A percentile compares a stretch with the other conserved stretches of the same genome.
phyloP scores from a whole-genome alignment of 2,797 vertebrate species.

The Siniperca obscura region DNA sequence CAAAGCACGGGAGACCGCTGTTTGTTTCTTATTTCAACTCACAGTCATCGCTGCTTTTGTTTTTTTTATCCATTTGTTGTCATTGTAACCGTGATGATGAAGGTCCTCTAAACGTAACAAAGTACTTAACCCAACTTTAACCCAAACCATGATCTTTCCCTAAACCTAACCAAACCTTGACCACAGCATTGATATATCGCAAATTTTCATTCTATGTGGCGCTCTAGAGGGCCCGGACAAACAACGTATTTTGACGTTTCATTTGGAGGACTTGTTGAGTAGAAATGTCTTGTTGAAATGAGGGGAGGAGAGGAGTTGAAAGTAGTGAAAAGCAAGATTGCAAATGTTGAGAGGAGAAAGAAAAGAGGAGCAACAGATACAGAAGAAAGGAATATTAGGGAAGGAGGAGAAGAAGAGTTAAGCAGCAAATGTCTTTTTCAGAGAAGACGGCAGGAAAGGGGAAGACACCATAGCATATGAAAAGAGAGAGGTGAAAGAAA shows the following conservation, averaged over 20 bases:
- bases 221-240: neutral
- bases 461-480: slow-evolving; percentile 9
- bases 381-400: neutral
- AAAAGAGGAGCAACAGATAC: neutral
- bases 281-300: neutral
- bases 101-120: neutral
- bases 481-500: neutral
- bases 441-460: neutral
- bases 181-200: neutral
- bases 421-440: neutral
- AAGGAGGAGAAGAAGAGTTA: neutral
- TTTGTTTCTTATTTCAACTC: too few species aligned
- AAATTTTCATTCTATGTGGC: too few species aligned
- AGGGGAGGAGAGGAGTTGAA: neutral
- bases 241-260: neutral
- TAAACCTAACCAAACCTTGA: neutral
- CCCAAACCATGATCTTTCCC: neutral
- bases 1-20: too few species aligned
- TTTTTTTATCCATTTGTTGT: neutral
- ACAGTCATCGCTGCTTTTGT: too few species aligned
- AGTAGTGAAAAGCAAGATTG: neutral
- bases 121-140: too few species aligned
- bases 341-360: neutral
- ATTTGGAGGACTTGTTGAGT: neutral
- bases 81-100: neutral